phyloP scores from a whole-genome alignment of 1,140 invertebrate genomes.

The Neodiprion fabricii region DNA sequence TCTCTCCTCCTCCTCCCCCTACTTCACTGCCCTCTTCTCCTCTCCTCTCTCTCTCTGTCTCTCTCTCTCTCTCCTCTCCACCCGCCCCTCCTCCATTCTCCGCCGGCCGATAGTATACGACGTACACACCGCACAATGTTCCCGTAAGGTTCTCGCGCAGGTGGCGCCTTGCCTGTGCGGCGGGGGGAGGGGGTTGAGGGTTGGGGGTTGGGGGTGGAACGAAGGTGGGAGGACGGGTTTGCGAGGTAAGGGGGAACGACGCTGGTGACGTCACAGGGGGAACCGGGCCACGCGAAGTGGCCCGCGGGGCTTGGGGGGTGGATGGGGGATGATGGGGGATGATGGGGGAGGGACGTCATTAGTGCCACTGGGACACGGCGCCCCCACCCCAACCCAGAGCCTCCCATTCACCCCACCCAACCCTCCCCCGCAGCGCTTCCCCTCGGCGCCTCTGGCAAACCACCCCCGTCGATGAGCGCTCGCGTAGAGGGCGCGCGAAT shows the following conservation, averaged over 20 bases:
- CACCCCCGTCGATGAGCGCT: too few relatives aligned
- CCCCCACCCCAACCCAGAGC: not conserved
- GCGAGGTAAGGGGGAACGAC: slow-evolving; percentile 17
- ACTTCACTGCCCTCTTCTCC: too few relatives aligned
- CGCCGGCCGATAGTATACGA: not conserved
- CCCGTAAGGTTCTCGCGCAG: not conserved
- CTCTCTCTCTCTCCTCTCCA: not conserved
- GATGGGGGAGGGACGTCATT: slow-evolving; percentile 41
- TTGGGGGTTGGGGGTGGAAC: slow-evolving; percentile 10
- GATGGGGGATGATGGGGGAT: slow-evolving; percentile 18
- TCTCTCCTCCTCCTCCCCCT: not conserved
- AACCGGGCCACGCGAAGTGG: slow-evolving; percentile 15
- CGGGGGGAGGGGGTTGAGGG: slow-evolving; percentile 14
- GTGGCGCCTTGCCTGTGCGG: not conserved
- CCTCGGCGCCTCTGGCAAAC: not conserved
- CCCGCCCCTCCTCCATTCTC: not conserved
- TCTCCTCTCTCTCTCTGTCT: too few relatives aligned
- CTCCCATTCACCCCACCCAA: not conserved
- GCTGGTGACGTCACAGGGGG: slow-evolving; percentile 39
- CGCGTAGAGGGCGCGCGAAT: too few relatives aligned
- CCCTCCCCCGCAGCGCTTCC: not conserved
- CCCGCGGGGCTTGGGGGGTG: slow-evolving; percentile 8
- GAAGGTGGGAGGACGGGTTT: not conserved
- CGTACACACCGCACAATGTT: not conserved
- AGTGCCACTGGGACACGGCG: slow-evolving; percentile 51